Base-by-base conservation (phyloP, 2,888 invertebrate genomes). In the Hedya salicella region DNA sequence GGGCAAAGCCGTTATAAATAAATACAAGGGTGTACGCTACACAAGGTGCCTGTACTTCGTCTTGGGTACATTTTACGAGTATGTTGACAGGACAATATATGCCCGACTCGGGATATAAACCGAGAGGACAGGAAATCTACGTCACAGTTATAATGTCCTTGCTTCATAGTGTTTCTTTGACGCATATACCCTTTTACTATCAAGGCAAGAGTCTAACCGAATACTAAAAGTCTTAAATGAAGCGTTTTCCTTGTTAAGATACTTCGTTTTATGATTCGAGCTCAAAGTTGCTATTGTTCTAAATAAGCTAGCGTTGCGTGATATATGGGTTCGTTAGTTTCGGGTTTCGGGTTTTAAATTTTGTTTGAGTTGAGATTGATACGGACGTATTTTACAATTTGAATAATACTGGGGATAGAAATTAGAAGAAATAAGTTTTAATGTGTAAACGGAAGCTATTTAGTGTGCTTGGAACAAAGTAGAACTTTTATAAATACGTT, bases 51-150 rank as follows among this genome's bases (percentile, higher is more conserved):
- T 13, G 30, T 30, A 9, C 3, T 25, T 14, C n/a, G 53, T 54
- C 44, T 56, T 46, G 32, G 8, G 2, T 32, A 57, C 57, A 19
- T 46, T 57, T 57, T 57, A 57, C 57, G 57, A 57, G 13, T n/a
- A 1, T 36, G 17, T n/a, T 32, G 57, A 11, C 46, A 57, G 44
- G 13, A n/a, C 32, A 42, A 57, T 46, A 57, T 57, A 46, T 46
- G 46, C 17, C 8, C 32, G 44, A 16, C 17, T 6, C n/a, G 32
- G 17, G 32, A n/a, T 19, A 46, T 57, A 32, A 46, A 57, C 57
- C 17, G 5, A 17, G 25, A 42, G 17, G 17, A 44, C n/a, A 8
- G 21, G 21, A 21, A 1, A 5, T 2, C 21, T 17, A 16, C 17
- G 17, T 30, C 30, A n/a, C 17, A 5, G 6, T n/a, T 16, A 57